A percentile compares a stretch with the other conserved stretches of the same genome.
Conservation (phyloP, 1,140 invertebrate species). For the Scaptomyza montana region DNA sequence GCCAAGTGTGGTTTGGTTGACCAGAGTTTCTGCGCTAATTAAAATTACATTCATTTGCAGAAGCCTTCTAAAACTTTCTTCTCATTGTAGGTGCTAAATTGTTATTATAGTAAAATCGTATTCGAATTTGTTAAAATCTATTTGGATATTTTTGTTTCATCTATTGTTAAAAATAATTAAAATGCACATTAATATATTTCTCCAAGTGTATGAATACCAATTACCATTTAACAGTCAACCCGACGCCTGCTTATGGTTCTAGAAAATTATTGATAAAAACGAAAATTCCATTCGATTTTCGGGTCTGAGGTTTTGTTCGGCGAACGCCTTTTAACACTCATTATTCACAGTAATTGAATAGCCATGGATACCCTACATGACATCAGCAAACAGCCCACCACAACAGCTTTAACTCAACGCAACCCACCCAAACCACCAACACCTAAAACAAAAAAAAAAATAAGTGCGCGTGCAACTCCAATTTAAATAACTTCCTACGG, state of each 20-base stretch:
- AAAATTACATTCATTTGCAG: slow-evolving; percentile 11
- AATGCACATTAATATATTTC: background rate
- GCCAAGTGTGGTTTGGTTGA: background rate
- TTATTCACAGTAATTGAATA: slow-evolving; percentile 43
- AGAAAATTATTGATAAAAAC: background rate
- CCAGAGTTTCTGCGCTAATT: background rate
- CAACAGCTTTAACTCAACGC: background rate
- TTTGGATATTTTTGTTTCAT: background rate
- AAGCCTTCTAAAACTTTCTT: slow-evolving; percentile 19
- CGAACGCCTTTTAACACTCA: slow-evolving; percentile 27
- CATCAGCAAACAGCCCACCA: slow-evolving; percentile 22
- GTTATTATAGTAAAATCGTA: too few species aligned
- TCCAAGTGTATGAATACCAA: background rate
- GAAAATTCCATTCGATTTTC: background rate
- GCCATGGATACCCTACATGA: slow-evolving; percentile 36
- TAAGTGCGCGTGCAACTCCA: slow-evolving; percentile 45
- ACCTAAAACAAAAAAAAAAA: background rate
- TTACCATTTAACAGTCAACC: background rate
- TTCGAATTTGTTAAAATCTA: too few species aligned
- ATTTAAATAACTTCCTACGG: slow-evolving; percentile 67
- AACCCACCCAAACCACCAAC: slow-evolving; percentile 11
- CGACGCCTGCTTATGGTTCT: too few species aligned
- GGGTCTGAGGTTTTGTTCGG: background rate
- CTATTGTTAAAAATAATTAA: too few species aligned
- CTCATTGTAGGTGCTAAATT: background rate